Conservation (phyloP, 1,140 invertebrate genomes). For the Platyscapa corneri region DNA sequence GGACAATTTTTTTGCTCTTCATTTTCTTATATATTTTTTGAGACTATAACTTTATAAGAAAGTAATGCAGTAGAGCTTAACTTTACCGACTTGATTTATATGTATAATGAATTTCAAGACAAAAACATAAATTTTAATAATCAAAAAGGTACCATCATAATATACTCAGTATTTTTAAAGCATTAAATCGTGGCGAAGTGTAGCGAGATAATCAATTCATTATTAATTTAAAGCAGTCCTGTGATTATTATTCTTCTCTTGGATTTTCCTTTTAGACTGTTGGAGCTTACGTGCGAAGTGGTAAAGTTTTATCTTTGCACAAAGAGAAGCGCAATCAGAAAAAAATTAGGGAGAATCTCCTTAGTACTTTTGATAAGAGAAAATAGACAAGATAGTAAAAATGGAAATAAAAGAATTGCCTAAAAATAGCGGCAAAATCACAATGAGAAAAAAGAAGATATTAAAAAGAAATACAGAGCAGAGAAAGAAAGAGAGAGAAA, state of each 20-base stretch:
- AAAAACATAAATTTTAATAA: not conserved
- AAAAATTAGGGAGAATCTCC: constrained; percentile 42
- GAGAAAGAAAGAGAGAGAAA: constrained; percentile 22
- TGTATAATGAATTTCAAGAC: not conserved
- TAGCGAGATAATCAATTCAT: constrained; percentile 22
- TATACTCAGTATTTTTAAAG: not conserved
- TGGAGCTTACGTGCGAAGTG: not conserved
- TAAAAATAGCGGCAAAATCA: not conserved
- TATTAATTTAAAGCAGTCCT: constrained; percentile 17
- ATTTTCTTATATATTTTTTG: not conserved
- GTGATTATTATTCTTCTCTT: constrained; percentile 7
- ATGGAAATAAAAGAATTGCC: not conserved
- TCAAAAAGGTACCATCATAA: not conserved
- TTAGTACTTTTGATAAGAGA: not conserved
- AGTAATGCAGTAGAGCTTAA: not conserved
- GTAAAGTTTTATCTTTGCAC: constrained; percentile 51
- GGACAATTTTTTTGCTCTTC: not conserved
- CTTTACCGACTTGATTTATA: not conserved
- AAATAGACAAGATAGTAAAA: constrained; percentile 14
- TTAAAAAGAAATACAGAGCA: not conserved
- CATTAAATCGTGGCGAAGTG: not conserved
- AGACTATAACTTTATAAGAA: not conserved
- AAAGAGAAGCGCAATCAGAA: constrained; percentile 24
- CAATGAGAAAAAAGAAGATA: not conserved
- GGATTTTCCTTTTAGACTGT: not conserved